phyloP scores from a whole-genome alignment of 2,113 vertebrate species.

The Oplegnathus fasciatus region DNA sequence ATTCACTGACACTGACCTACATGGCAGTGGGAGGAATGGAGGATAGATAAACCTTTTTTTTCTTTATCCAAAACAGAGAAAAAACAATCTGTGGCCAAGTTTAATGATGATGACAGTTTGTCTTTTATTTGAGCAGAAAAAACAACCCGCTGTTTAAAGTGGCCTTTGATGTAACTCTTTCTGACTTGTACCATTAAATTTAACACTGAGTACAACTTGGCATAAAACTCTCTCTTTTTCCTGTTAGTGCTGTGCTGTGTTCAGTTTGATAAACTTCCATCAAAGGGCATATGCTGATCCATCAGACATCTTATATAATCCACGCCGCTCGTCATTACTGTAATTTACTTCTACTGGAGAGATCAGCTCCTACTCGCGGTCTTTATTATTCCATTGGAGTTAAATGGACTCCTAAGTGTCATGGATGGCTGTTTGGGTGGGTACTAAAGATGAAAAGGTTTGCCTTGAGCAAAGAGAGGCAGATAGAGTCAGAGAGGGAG shows the following conservation, averaged over 20 bases:
- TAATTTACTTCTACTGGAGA: conserved; percentile 50
- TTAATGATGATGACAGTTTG: conserved; percentile 72
- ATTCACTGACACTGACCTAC: conserved; percentile 71
- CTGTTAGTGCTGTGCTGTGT: conserved; percentile 38
- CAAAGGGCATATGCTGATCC: conserved; percentile 54
- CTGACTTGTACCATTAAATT: conserved; percentile 69
- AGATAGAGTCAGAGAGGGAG: conserved; percentile 49
- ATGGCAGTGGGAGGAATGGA: conserved; percentile 63
- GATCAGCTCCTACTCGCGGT: conserved; percentile 37
- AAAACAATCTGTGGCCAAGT: conserved; percentile 57
- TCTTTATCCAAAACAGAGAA: conserved; percentile 60
- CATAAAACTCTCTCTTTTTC: conserved; percentile 21
- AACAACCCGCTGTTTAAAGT: conserved; percentile 60
- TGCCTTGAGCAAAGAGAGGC: conserved; percentile 66
- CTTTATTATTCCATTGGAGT: conserved; percentile 62
- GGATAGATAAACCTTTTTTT: conserved; percentile 62
- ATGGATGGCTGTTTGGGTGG: conserved; percentile 67
- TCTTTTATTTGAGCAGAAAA: conserved; percentile 67
- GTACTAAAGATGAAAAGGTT: conserved; percentile 71
- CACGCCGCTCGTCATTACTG: conserved; percentile 46
- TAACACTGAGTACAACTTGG: conserved; percentile 66
- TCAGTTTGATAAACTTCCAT: conserved; percentile 70
- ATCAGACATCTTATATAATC: conserved; percentile 56
- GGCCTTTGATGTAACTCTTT: conserved; percentile 65
- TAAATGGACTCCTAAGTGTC: conserved; percentile 69